These are phyloP conservation scores for Lethrus apterus DNA, from an alignment of 1,140 invertebrate species.

Conservation along the genomic window DNA sequence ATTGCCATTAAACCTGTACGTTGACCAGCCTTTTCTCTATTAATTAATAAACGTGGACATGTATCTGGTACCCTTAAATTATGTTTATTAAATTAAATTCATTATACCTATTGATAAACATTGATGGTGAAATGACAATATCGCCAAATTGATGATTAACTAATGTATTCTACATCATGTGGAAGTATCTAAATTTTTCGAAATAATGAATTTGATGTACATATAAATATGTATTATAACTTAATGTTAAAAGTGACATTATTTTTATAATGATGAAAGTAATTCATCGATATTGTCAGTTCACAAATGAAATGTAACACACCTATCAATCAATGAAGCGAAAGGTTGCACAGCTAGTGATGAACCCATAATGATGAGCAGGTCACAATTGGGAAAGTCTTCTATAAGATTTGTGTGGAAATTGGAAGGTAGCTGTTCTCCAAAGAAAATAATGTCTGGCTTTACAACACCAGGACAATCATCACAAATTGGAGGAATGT, in stretches of 20 bases:
- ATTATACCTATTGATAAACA: no score
- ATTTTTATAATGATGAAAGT: background rate
- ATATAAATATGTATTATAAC: no score
- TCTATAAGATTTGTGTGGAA: slow-evolving; percentile 59
- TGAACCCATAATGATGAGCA: slow-evolving; percentile 92
- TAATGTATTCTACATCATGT: no score
- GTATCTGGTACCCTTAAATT: slow-evolving; percentile 55
- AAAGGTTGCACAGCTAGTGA: slow-evolving; percentile 93
- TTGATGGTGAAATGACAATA: no score
- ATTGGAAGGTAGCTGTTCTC: slow-evolving; percentile 72
- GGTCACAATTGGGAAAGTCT: slow-evolving; percentile 83
- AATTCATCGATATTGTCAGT: background rate
- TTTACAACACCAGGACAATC: slow-evolving; percentile 70
- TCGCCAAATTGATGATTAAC: no score
- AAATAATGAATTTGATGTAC: no score
- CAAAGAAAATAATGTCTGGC: slow-evolving; percentile 93
- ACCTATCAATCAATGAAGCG: slow-evolving; percentile 79
- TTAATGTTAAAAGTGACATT: background rate
- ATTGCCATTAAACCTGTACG: slow-evolving; percentile 46
- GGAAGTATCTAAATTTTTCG: no score
- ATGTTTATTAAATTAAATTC: slow-evolving; percentile 10
- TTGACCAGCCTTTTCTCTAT: slow-evolving; percentile 67
- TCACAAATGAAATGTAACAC: background rate
- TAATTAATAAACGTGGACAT: slow-evolving; percentile 78
- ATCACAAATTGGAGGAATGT: slow-evolving; percentile 65